Evolutionary conservation across 2,888 invertebrate species (phyloP).

Genomic region (Plebejus melissa): DNA sequence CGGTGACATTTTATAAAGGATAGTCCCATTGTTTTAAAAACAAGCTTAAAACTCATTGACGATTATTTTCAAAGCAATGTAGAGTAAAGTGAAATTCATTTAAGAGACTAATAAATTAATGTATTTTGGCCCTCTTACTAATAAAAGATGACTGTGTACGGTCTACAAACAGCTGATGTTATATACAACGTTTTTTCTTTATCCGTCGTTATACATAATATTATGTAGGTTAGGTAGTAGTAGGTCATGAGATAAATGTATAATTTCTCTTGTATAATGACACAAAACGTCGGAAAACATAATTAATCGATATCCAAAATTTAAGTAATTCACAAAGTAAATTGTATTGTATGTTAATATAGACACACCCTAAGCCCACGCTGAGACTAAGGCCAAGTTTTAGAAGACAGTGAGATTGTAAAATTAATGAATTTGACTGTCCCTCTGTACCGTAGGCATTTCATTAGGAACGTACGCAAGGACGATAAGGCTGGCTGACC

Average conservation of each 20-base stretch:
- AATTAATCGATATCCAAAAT: no score
- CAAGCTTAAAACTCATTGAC: constrained; percentile 18
- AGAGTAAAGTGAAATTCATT: no score
- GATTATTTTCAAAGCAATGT: background rate
- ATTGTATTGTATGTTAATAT: background rate
- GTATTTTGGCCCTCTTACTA: no score
- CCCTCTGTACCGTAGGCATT: background rate
- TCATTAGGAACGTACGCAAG: background rate
- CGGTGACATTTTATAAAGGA: constrained; percentile 53
- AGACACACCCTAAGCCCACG: background rate
- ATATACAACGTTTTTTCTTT: no score
- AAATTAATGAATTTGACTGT: background rate
- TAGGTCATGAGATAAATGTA: no score
- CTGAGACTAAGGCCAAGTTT: background rate
- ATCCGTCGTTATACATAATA: no score
- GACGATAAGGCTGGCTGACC: background rate
- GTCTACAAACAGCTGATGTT: no score
- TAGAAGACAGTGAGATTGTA: background rate
- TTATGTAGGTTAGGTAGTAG: no score
- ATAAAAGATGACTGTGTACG: no score
- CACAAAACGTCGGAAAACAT: no score
- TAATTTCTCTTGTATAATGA: no score
- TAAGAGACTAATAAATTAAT: no score
- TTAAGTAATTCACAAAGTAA: background rate
- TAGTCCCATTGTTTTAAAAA: constrained; percentile 51